These are phyloP conservation scores for Ephialtes manifestator DNA, from an alignment of 2,888 invertebrate genomes.

Conservation along the genomic window DNA sequence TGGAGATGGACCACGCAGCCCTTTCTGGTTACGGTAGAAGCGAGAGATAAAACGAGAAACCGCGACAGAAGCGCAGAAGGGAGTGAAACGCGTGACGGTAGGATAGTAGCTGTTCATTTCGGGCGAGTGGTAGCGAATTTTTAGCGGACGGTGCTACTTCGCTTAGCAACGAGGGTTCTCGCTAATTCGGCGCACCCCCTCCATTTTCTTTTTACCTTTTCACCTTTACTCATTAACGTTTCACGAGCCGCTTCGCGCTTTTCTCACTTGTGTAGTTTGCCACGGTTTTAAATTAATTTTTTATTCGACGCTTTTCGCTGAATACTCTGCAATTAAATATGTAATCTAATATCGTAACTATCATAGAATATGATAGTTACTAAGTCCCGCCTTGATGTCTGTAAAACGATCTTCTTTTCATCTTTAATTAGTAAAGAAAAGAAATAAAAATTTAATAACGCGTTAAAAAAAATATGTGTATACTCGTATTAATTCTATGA, in stretches of 20 bases:
- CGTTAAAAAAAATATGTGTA: background rate
- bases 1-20: conserved; percentile 16
- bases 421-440: background rate
- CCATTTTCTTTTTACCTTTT: conserved; percentile 6
- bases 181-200: conserved; percentile 32
- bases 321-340: background rate
- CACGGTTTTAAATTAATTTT: conserved; percentile 2
- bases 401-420: background rate
- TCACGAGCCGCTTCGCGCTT: conserved; percentile 4
- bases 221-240: conserved; percentile 43
- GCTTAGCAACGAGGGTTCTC: conserved; percentile 9
- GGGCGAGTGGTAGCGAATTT: conserved; percentile 36
- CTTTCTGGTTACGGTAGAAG: conserved; percentile 13
- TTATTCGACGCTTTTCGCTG: background rate
- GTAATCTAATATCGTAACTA: background rate
- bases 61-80: background rate
- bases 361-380: background rate
- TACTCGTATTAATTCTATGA: too few relatives aligned
- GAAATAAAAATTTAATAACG: background rate
- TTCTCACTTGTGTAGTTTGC: conserved; percentile 9
- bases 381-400: background rate
- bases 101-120: conserved; percentile 52
- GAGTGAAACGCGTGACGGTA: background rate
- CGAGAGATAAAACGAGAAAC: conserved; percentile 24
- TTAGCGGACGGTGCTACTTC: conserved; percentile 3